Evolutionary conservation across 2,888 invertebrate species (phyloP).

Genomic region (Tenthredo amoena): DNA sequence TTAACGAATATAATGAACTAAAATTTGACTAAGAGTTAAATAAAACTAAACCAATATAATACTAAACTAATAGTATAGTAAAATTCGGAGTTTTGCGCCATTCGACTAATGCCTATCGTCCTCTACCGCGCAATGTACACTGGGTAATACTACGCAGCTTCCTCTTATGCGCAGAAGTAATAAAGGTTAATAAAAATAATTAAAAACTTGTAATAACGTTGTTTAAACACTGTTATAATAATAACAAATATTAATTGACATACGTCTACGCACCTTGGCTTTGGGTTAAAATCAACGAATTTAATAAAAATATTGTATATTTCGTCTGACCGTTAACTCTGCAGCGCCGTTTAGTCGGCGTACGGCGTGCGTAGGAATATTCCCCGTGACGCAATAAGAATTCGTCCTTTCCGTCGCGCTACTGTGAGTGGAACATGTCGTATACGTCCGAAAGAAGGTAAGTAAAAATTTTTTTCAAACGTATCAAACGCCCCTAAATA

Average conservation of each 20-base stretch:
- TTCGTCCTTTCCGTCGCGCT: slow-evolving; percentile 86
- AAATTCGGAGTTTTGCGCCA: slow-evolving; percentile 62
- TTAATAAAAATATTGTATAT: neutral
- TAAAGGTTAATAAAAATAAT: slow-evolving; percentile 29
- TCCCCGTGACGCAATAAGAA: slow-evolving; percentile 75
- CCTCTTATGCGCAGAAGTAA: slow-evolving; percentile 65
- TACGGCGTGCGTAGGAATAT: slow-evolving; percentile 65
- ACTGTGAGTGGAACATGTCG: slow-evolving; percentile 91
- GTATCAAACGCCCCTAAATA: slow-evolving; percentile 62
- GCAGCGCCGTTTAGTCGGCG: slow-evolving; percentile 67
- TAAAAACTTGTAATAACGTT: neutral
- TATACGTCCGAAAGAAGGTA: slow-evolving; percentile 90
- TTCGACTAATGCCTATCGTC: slow-evolving; percentile 34
- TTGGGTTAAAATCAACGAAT: neutral
- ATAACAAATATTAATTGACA: neutral
- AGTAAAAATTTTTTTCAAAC: slow-evolving; percentile 79
- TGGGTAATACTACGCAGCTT: slow-evolving; percentile 66
- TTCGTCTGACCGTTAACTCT: neutral
- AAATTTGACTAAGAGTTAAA: neutral
- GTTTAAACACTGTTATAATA: neutral
- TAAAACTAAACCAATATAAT: neutral
- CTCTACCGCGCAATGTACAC: slow-evolving; percentile 48
- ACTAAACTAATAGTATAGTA: neutral
- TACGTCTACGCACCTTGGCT: neutral
- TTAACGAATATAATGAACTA: neutral